Conservation (phyloP, 1,140 invertebrate species). For the Arctopsyche grandis region DNA sequence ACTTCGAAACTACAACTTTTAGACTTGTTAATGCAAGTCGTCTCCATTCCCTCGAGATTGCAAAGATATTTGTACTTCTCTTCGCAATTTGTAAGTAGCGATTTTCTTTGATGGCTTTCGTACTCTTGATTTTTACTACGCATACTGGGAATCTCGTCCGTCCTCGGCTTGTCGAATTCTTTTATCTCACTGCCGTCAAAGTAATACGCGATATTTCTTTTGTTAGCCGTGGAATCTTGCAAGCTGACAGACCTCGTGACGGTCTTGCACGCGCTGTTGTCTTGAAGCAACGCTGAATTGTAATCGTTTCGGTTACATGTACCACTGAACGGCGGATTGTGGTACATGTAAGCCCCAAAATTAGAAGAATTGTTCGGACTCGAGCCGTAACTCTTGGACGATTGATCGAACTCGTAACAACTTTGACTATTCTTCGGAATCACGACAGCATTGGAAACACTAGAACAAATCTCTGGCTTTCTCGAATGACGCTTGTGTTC, state of each 20-base stretch:
- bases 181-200: slow-evolving; percentile 65
- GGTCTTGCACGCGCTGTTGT: slow-evolving; percentile 57
- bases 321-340: slow-evolving; percentile 58
- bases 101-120: slow-evolving; percentile 65
- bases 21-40: slow-evolving; percentile 62
- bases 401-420: slow-evolving; percentile 66
- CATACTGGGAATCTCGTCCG: slow-evolving; percentile 67
- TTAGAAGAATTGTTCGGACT: slow-evolving; percentile 67
- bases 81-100: slow-evolving; percentile 61
- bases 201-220: slow-evolving; percentile 68
- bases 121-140: slow-evolving; percentile 66
- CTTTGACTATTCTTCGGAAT: slow-evolving; percentile 64
- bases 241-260: slow-evolving; percentile 64
- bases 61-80: slow-evolving; percentile 64
- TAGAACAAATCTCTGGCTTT: slow-evolving; percentile 56
- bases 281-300: slow-evolving; percentile 34
- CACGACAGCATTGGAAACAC: slow-evolving; percentile 54
- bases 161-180: slow-evolving; percentile 57
- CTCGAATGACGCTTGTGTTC: slow-evolving; percentile 61
- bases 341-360: slow-evolving; percentile 63
- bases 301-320: slow-evolving; percentile 23
- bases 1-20: slow-evolving; percentile 67
- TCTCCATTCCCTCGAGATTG: slow-evolving; percentile 63
- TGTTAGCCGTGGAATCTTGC: slow-evolving; percentile 59
- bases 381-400: slow-evolving; percentile 70